phyloP scores from a whole-genome alignment of 1,140 invertebrate genomes.

The Zaprionus taronus region DNA sequence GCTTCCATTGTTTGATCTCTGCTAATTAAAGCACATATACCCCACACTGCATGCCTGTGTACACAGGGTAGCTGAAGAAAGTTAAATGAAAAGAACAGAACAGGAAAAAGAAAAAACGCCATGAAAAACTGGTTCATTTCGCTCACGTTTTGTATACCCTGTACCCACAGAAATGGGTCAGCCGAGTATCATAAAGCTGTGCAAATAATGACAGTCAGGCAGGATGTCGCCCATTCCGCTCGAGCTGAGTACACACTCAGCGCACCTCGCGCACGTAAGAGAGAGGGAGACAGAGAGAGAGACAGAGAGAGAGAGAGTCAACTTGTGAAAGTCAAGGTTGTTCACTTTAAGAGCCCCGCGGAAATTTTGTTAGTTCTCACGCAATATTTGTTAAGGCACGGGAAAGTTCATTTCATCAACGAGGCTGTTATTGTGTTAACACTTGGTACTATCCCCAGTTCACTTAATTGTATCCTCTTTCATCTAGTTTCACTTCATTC shows the following conservation, averaged over 20 bases:
- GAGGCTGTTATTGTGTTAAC: not conserved
- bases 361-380: not conserved
- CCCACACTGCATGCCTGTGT: not conserved
- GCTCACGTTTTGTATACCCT: slow-evolving; percentile 31
- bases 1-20: too few species aligned
- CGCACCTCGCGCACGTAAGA: not conserved
- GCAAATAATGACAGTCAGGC: slow-evolving; percentile 5
- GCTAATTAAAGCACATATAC: not conserved
- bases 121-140: slow-evolving; percentile 26
- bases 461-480: not conserved
- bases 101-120: not conserved
- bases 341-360: not conserved
- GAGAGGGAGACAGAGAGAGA: not conserved
- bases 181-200: slow-evolving; percentile 8
- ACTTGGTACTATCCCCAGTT: not conserved
- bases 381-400: not conserved
- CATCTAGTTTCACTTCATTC: not conserved
- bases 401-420: not conserved
- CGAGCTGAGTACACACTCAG: not conserved
- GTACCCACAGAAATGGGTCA: slow-evolving; percentile 4
- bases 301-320: not conserved
- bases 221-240: not conserved
- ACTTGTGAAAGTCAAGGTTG: slow-evolving; percentile 2
- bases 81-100: not conserved
- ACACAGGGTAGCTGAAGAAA: not conserved